Conservation (phyloP, 2,888 invertebrate species). For the Caenorhabditis parvicauda region DNA sequence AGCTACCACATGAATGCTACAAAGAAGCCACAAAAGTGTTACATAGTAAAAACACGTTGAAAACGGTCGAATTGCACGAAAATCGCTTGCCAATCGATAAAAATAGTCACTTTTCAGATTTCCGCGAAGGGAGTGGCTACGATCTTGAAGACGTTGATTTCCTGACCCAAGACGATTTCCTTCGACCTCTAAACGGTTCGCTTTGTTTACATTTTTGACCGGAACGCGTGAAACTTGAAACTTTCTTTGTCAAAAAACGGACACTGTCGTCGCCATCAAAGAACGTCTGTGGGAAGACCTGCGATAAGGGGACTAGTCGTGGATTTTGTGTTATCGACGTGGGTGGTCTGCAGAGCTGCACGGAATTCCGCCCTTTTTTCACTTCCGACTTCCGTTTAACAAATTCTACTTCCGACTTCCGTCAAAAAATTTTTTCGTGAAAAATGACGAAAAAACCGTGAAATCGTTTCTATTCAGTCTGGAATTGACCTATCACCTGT, state of each 20-base stretch:
- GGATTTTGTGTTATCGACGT: no score
- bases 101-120: background rate
- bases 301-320: background rate
- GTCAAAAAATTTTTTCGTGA: background rate
- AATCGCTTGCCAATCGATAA: background rate
- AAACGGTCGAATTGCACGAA: background rate
- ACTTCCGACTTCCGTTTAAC: background rate
- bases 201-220: slow-evolving; percentile 1
- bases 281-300: background rate
- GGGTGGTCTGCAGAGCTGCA: no score
- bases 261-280: background rate
- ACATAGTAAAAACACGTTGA: slow-evolving; percentile 1
- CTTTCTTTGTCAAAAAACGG: background rate
- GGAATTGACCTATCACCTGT: no score
- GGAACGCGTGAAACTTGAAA: background rate
- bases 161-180: slow-evolving; percentile 44
- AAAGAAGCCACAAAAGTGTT: background rate
- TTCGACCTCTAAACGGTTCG: slow-evolving; percentile 40
- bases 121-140: no score
- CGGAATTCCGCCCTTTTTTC: background rate
- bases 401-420: background rate
- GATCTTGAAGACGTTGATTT: slow-evolving; percentile 28
- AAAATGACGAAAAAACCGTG: no score
- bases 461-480: background rate
- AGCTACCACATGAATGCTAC: background rate